Percentiles rank a stretch among this genome's conserved stretches.
These are phyloP conservation scores for Biston stratarius DNA, from an alignment of 2,888 invertebrate genomes.

Conservation along the genomic window DNA sequence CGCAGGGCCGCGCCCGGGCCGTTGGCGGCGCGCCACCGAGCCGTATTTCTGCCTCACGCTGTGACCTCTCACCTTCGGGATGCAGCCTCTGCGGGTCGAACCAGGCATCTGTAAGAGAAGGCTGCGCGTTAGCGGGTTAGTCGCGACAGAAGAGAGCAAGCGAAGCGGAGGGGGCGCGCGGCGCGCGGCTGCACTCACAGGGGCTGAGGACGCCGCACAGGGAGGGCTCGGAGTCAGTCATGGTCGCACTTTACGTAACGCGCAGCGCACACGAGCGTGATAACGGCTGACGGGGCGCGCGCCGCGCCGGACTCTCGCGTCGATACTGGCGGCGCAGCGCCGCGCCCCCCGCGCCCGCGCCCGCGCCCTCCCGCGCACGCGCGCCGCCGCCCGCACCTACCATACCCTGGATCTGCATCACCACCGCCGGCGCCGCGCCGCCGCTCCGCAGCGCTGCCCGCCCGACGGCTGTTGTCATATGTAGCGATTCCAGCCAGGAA, in stretches of 20 bases:
- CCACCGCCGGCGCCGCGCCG: neutral
- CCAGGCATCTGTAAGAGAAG: constrained; percentile 95
- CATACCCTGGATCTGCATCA: constrained; percentile 43
- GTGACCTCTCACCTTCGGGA: constrained; percentile 92
- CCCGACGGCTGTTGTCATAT: constrained; percentile 10
- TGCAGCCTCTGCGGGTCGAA: constrained; percentile 96
- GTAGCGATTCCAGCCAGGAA: neutral
- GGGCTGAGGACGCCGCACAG: constrained; percentile 82
- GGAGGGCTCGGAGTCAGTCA: constrained; percentile 81
- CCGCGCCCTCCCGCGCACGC: constrained; percentile 52
- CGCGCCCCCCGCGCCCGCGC: constrained; percentile 45
- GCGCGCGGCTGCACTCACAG: constrained; percentile 70
- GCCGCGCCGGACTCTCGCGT: constrained; percentile 86
- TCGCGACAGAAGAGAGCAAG: constrained; percentile 78
- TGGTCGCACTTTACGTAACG: constrained; percentile 83
- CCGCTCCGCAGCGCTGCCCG: constrained; percentile 1
- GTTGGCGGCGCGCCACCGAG: constrained; percentile 67
- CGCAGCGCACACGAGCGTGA: constrained; percentile 54
- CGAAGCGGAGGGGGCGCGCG: constrained; percentile 70
- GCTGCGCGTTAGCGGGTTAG: constrained; percentile 86
- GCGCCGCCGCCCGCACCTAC: constrained; percentile 37
- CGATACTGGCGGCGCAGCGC: constrained; percentile 72
- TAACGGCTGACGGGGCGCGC: constrained; percentile 79
- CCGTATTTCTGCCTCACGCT: constrained; percentile 60
- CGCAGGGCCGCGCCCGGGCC: constrained; percentile 55